phyloP scores from a whole-genome alignment of 1,140 invertebrate genomes.

The Ectropis grisescens region DNA sequence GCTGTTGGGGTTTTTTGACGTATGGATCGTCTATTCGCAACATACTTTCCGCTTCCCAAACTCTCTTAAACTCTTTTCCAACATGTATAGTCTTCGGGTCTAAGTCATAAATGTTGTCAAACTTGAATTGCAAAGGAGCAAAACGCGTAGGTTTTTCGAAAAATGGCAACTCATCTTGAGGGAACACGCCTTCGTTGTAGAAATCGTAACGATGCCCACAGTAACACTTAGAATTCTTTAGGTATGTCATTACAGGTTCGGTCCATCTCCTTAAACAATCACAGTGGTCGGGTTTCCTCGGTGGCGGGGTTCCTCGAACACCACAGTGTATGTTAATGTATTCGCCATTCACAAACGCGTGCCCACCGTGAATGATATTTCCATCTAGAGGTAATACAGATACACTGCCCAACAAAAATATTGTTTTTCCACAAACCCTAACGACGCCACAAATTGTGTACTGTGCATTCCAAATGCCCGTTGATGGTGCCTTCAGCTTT shows the following conservation, averaged over 20 bases:
- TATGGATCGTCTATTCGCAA: constrained; percentile 28
- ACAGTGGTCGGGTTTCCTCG: constrained; percentile 34
- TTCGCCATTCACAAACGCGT: constrained; percentile 20
- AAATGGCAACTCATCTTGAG: constrained; percentile 32
- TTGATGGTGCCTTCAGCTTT: constrained; percentile 32
- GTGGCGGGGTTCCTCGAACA: constrained; percentile 27
- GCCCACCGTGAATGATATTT: constrained; percentile 47
- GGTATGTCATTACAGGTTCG: constrained; percentile 31
- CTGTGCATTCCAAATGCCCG: constrained; percentile 38
- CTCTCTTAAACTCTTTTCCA: constrained; percentile 43
- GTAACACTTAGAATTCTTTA: constrained; percentile 41
- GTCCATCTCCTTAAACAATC: constrained; percentile 47
- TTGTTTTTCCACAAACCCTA: constrained; percentile 25
- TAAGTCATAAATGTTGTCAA: constrained; percentile 45
- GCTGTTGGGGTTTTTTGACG: constrained; percentile 35
- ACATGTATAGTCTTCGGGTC: constrained; percentile 33
- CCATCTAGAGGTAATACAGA: constrained; percentile 33
- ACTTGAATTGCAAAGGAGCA: constrained; percentile 35
- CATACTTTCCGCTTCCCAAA: constrained; percentile 51
- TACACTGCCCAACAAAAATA: constrained; percentile 34
- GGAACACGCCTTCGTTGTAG: constrained; percentile 39
- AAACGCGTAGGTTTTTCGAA: constrained; percentile 38
- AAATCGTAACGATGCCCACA: constrained; percentile 51
- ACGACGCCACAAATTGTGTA: constrained; percentile 43
- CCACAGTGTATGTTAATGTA: constrained; percentile 46